Evolutionary conservation across 2,888 invertebrate genomes (phyloP).

Genomic region (Cosmopolites sordidus): DNA sequence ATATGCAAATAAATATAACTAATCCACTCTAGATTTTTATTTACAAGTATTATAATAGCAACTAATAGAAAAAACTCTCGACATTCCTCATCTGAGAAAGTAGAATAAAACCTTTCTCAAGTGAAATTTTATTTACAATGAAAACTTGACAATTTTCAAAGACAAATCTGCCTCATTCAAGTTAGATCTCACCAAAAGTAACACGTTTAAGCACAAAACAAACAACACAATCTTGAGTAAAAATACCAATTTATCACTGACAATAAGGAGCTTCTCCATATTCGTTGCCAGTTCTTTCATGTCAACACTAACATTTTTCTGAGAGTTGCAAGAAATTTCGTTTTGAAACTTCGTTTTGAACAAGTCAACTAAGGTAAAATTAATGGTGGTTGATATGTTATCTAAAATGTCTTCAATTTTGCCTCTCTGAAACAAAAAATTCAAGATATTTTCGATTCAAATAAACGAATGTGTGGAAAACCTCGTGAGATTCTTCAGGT

Average conservation of each 20-base stretch:
- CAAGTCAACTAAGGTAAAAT: conserved; percentile 15
- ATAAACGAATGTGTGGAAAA: too few relatives aligned
- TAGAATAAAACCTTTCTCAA: too few relatives aligned
- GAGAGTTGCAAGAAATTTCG: neutral
- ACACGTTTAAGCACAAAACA: conserved; percentile 32
- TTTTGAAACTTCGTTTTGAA: neutral
- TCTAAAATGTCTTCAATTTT: conserved; percentile 11
- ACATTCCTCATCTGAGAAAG: too few relatives aligned
- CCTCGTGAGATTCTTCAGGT: neutral
- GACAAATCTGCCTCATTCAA: too few relatives aligned
- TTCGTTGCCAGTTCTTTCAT: conserved; percentile 27
- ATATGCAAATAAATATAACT: too few relatives aligned
- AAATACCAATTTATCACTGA: conserved; percentile 34
- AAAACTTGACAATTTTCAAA: too few relatives aligned
- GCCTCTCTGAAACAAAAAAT: neutral
- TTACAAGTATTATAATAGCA: too few relatives aligned
- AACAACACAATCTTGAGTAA: conserved; percentile 36
- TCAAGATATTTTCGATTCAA: too few relatives aligned
- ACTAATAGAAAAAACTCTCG: too few relatives aligned
- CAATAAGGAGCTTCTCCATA: conserved; percentile 26
- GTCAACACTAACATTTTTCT: neutral
- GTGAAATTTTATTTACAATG: too few relatives aligned
- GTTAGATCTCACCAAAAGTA: neutral
- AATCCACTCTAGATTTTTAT: too few relatives aligned
- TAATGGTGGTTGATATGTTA: conserved; percentile 17